Base-by-base conservation (phyloP, 1,140 invertebrate genomes). In the Micrasema minimum region DNA sequence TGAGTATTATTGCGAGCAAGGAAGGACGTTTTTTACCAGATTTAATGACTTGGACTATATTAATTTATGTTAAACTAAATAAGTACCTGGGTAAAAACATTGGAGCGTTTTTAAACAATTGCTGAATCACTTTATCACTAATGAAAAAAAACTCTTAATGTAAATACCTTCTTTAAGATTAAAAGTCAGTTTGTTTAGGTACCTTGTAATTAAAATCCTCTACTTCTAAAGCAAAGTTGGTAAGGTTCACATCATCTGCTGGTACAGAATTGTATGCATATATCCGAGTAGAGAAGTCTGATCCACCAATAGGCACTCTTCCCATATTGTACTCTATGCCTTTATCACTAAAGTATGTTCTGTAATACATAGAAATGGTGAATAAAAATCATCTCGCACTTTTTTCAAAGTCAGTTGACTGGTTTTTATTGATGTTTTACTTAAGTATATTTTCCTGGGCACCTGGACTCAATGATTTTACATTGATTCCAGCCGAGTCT, bases 401-500 rank as follows among this genome's bases (percentile, higher is more conserved):
- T n/a, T n/a, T n/a, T n/a, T n/a, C n/a, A n/a, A n/a, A n/a, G n/a
- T n/a, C n/a, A n/a, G n/a, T n/a, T n/a, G n/a, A n/a, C n/a, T n/a
- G n/a, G n/a, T n/a, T n/a, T n/a, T n/a, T n/a, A n/a, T n/a, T n/a
- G n/a, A n/a, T n/a, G n/a, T n/a, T n/a, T n/a, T n/a, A 90, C 85
- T 86, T 81, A 3, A 93, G 81, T 1, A 95, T 76, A 45, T 87
- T 81, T 26, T 89, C 79, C 77, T 90, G 88, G 0, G 89, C 75
- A 1, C 74, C 66, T 10, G 78, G 38, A 3, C 87, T 84, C 9
- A 95, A 81, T 3, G 80, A 87, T 1, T 83, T 82, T 67, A 95
- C 89, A 76, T 96, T 92, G n/a, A 94, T 89, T 0, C 89, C 90
- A 1, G 91, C 88, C 0, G 95, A 82, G 80, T 97, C 96, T 0